Conservation (phyloP, 2,888 invertebrate species). For the Lasioglossum zephyrum region DNA sequence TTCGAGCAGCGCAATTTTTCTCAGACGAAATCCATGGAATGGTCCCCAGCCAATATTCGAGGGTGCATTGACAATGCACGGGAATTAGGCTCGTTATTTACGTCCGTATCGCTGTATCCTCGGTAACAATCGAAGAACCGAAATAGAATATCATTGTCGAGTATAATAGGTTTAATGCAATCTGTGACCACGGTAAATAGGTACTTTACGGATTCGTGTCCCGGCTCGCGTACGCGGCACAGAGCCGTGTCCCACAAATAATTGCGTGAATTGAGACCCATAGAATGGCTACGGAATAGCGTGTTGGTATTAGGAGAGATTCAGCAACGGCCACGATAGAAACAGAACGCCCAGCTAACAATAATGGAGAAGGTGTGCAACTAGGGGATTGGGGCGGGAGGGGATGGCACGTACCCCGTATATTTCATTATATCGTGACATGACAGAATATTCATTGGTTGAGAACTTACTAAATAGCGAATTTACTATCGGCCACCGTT, state of each 20-base stretch:
- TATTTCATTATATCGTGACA: slow-evolving; percentile 60
- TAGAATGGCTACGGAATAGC: slow-evolving; percentile 52
- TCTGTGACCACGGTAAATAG: slow-evolving; percentile 51
- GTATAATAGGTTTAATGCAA: slow-evolving; percentile 39
- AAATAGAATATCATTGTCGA: slow-evolving; percentile 20
- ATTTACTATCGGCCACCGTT: slow-evolving; percentile 63
- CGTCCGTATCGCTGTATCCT: not conserved
- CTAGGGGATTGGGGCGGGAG: not conserved
- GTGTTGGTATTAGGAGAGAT: slow-evolving; percentile 60
- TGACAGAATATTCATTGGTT: slow-evolving; percentile 69
- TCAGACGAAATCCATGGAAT: not conserved
- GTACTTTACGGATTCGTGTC: slow-evolving; percentile 51
- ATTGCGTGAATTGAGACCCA: slow-evolving; percentile 69
- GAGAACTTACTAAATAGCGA: slow-evolving; percentile 67
- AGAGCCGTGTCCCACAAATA: slow-evolving; percentile 57
- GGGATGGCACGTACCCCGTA: slow-evolving; percentile 40
- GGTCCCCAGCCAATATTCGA: not conserved
- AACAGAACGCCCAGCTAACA: slow-evolving; percentile 55
- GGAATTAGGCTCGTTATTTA: slow-evolving; percentile 20
- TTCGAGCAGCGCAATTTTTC: not conserved
- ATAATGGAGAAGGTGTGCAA: slow-evolving; percentile 55
- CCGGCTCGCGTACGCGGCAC: slow-evolving; percentile 34
- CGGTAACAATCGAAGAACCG: slow-evolving; percentile 6
- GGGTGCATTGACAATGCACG: not conserved
- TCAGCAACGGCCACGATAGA: slow-evolving; percentile 52